phyloP scores from a whole-genome alignment of 2,888 invertebrate genomes.

The Lumbricus terrestris region DNA sequence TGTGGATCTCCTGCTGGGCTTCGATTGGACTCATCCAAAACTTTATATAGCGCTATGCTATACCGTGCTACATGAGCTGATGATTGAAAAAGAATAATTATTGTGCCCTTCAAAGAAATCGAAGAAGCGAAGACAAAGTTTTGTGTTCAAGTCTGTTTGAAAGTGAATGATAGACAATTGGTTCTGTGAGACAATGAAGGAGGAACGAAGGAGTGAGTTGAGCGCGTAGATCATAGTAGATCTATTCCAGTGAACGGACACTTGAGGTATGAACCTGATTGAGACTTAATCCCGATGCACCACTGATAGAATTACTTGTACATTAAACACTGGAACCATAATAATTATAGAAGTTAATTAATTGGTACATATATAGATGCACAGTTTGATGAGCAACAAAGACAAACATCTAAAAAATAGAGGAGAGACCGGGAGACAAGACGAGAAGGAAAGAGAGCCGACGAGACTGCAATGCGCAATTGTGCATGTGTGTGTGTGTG shows the following conservation, averaged over 20 bases:
- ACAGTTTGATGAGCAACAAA: neutral
- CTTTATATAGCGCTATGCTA: neutral
- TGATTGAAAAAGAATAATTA: neutral
- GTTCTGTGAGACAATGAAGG: neutral
- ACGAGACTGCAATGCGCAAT: neutral
- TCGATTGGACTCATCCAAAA: neutral
- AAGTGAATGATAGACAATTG: neutral
- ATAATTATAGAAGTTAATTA: no score
- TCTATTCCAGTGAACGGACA: neutral
- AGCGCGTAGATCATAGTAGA: neutral
- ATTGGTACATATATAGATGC: neutral
- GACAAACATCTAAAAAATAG: neutral
- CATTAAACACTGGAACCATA: no score
- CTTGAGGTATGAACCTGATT: no score
- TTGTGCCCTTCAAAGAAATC: neutral
- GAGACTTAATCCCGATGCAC: no score
- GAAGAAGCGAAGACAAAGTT: neutral
- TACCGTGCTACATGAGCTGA: neutral
- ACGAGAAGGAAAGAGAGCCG: neutral
- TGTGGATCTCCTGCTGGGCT: neutral
- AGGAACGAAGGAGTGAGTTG: no score
- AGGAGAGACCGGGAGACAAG: neutral
- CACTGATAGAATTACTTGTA: no score
- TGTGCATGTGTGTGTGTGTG: no score
- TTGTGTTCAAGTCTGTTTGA: neutral